Conservation (phyloP, 1,140 invertebrate species). For the Diabrotica virgifera region DNA sequence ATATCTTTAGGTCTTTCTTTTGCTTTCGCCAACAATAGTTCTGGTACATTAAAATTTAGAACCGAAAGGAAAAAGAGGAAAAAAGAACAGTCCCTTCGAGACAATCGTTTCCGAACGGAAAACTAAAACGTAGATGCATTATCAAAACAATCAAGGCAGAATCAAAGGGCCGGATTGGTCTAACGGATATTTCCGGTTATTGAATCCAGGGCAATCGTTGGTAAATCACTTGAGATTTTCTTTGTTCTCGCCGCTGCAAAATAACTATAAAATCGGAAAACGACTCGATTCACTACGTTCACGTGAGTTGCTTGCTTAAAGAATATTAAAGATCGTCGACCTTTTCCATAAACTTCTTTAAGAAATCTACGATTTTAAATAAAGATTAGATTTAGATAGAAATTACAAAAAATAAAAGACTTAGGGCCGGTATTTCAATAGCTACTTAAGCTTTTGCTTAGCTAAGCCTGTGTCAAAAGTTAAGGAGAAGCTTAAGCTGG, state of each 20-base stretch:
- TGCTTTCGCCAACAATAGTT: too few relatives aligned
- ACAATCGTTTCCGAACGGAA: not conserved
- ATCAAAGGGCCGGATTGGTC: constrained; percentile 37
- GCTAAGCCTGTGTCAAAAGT: too few relatives aligned
- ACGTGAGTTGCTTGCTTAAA: not conserved
- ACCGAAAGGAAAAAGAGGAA: too few relatives aligned
- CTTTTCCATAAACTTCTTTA: not conserved
- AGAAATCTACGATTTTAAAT: not conserved
- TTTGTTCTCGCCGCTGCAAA: constrained; percentile 27
- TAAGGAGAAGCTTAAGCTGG: too few relatives aligned
- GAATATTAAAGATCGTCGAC: not conserved
- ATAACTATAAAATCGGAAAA: constrained; percentile 26
- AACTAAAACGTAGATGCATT: constrained; percentile 31
- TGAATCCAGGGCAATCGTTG: constrained; percentile 37
- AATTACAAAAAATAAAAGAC: too few relatives aligned
- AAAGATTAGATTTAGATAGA: not conserved
- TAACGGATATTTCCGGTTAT: constrained; percentile 36
- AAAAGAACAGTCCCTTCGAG: too few relatives aligned
- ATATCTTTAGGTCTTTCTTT: too few relatives aligned
- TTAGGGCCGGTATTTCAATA: too few relatives aligned
- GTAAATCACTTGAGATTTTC: constrained; percentile 37
- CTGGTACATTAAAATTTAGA: too few relatives aligned
- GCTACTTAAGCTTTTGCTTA: too few relatives aligned
- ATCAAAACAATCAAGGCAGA: constrained; percentile 37
- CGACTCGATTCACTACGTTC: not conserved